These are phyloP conservation scores for Hydrozoanthus gracilis DNA, from an alignment of 92 coral and sea anemone species.

Conservation along the genomic window DNA sequence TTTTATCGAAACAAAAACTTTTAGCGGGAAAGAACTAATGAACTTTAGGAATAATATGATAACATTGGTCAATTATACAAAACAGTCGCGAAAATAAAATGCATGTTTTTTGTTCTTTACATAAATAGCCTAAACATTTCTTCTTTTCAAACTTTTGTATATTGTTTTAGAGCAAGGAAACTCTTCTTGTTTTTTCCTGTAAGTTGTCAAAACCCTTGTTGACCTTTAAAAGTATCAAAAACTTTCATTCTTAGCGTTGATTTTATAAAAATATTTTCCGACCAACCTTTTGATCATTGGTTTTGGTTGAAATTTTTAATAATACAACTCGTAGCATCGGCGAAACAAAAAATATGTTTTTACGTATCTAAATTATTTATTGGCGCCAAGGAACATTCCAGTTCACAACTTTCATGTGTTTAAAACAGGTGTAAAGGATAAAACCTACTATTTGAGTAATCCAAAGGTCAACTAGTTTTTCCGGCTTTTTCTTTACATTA, in stretches of 20 bases:
- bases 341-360: background rate
- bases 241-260: no score
- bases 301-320: no score
- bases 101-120: background rate
- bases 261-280: background rate
- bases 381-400: background rate
- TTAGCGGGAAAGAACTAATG: background rate
- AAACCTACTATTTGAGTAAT: no score
- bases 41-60: background rate
- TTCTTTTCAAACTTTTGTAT: background rate
- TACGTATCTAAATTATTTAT: background rate
- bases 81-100: slow-evolving; percentile 3
- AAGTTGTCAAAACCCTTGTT: no score
- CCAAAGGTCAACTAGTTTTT: no score
- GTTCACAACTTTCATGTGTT: background rate
- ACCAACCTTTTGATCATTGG: background rate
- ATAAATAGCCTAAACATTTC: no score
- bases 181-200: no score
- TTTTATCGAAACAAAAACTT: background rate
- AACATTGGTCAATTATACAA: background rate
- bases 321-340: background rate
- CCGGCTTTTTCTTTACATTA: no score
- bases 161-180: background rate
- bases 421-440: no score
- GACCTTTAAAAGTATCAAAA: background rate